Base-by-base conservation (phyloP, 2,797 vertebrate species). In the Sebastes kiyomatsui region DNA sequence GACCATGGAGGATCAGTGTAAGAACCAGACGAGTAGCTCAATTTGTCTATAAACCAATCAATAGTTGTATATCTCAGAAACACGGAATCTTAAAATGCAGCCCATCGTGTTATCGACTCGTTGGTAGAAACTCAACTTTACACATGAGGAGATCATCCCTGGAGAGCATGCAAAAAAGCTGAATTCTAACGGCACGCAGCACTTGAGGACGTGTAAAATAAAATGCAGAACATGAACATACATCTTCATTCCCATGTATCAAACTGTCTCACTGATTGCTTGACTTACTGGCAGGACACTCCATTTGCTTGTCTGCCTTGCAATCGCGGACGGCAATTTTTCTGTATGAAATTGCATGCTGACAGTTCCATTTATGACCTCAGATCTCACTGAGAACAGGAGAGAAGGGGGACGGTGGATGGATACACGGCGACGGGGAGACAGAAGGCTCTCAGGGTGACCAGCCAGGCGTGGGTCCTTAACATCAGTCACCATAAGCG, bases 401-500 rank as follows among this genome's bases (percentile, higher is more conserved):
- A 67, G 59, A 38, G 22, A 18, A 14, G 11, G n/a, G 25, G 38
- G 74, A 49, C 1, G 13, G 52, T 22, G 59, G 49, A 42, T 11
- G 65, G 67, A 66, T 56, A 22, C 72, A 38, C 23, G 22, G 49
- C 0, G 65, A 82, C 65, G 12, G 54, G 4, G 59, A 79, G 72
- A 81, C 58, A 64, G 74, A 74, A 73, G 32, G 79, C 61, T 75
- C 54, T 67, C 55, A 7, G 65, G 80, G 86, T 79, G 86, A 71
- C 79, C 84, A 72, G 68, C 56, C 75, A 88, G 84, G 85, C 83
- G n/a, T 88, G 70, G 80, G 76, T n/a, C 46, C 42, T 55, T 2
- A 59, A 77, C 87, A 92, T 92, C 83, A 72, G 73, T 90, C 88
- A 85, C 67, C 55, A 72, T 82, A 76, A 89, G 80, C 38, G 66